Percentiles rank a stretch among this genome's conserved stretches.
phyloP scores from a whole-genome alignment of 2,797 vertebrate genomes.

The Pseudotriccus pelzelni region DNA sequence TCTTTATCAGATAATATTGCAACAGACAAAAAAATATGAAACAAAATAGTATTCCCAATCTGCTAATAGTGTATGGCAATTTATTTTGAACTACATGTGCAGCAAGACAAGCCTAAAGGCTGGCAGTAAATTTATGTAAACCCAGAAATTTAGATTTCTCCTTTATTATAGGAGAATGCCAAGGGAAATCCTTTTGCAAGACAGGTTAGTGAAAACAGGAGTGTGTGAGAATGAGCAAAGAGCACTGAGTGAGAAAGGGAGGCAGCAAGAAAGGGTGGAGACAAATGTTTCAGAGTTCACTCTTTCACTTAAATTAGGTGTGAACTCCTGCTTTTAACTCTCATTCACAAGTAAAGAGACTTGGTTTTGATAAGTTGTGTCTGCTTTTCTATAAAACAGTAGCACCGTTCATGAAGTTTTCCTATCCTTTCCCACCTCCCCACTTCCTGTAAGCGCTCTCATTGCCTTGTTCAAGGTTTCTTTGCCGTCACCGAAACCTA shows the following conservation, averaged over 20 bases:
- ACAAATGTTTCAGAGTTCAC: neutral
- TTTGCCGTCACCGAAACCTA: neutral
- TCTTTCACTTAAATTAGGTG: neutral
- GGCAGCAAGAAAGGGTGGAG: neutral
- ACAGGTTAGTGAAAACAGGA: neutral
- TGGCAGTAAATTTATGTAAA: neutral
- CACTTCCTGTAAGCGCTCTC: neutral
- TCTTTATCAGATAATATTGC: neutral
- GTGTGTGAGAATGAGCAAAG: neutral
- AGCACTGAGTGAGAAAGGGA: neutral
- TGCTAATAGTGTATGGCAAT: neutral
- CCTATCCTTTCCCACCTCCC: neutral
- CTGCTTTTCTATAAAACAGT: neutral
- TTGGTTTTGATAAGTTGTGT: neutral
- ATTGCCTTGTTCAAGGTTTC: neutral
- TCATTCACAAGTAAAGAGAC: neutral
- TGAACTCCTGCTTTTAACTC: neutral
- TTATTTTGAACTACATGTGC: neutral
- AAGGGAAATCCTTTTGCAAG: neutral
- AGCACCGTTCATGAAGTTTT: neutral
- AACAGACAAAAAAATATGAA: neutral
- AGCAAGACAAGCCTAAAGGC: neutral
- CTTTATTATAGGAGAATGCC: neutral
- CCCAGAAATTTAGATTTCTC: neutral
- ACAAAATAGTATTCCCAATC: neutral